Conservation (phyloP, 2,113 vertebrate species). For the Heteronetta atricapilla region DNA sequence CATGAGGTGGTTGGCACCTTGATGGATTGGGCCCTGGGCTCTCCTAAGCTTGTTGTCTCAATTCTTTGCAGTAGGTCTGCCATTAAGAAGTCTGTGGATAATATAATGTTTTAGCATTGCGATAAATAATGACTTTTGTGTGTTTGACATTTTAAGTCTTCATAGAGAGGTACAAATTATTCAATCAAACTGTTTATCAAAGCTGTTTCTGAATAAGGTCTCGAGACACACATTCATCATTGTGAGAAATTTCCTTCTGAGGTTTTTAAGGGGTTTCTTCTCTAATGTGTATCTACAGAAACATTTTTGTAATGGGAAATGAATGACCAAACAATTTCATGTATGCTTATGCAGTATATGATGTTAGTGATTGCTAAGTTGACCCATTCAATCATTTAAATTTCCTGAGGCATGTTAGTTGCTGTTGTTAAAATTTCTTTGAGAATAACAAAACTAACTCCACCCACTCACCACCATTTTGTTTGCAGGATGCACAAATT, state of each 20-base stretch:
- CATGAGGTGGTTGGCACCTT: not conserved
- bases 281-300: not conserved
- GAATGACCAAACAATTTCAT: conserved; percentile 5
- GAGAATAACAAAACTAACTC: conserved; percentile 40
- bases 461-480: conserved; percentile 26
- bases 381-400: conserved; percentile 23
- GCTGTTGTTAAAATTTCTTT: conserved; percentile 19
- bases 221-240: not conserved
- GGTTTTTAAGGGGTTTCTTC: not conserved
- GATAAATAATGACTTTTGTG: not conserved
- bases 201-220: not conserved
- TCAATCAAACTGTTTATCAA: not conserved
- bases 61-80: not conserved
- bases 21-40: not conserved
- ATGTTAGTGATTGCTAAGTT: conserved; percentile 13
- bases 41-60: not conserved
- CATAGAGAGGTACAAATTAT: not conserved
- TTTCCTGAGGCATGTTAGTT: conserved; percentile 42
- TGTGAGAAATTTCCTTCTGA: not conserved
- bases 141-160: conserved; percentile 6
- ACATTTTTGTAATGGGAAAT: not conserved
- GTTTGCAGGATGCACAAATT: not conserved
- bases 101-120: not conserved
- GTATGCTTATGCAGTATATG: conserved; percentile 2
- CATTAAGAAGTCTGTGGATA: not conserved